A percentile compares a stretch with the other conserved stretches of the same genome.
Evolutionary conservation across 1,140 invertebrate genomes (phyloP).

Genomic region (Leguminivora glycinivorella): DNA sequence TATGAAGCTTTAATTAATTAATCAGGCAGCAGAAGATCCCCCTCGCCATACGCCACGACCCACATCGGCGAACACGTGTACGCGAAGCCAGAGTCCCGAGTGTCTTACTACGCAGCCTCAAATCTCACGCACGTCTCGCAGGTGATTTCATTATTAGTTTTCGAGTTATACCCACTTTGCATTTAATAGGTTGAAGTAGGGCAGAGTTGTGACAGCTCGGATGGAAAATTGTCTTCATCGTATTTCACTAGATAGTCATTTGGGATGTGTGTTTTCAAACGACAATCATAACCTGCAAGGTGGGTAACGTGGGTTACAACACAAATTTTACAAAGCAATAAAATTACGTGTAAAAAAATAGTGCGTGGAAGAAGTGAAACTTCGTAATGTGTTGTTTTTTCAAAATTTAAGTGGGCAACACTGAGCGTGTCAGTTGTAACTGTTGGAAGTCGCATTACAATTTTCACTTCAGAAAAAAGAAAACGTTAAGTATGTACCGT

Average conservation of each 20-base stretch:
- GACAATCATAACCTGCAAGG: no score
- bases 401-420: no score
- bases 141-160: constrained; percentile 45
- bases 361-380: no score
- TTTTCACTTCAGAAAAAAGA: no score
- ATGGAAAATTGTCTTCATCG: not conserved
- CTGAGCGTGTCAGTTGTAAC: no score
- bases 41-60: constrained; percentile 83
- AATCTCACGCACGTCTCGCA: constrained; percentile 74
- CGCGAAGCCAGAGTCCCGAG: constrained; percentile 68
- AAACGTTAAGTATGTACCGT: no score
- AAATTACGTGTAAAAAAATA: no score
- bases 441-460: no score
- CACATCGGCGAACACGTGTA: constrained; percentile 78
- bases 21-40: constrained; percentile 78
- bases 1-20: not conserved
- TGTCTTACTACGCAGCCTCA: constrained; percentile 72
- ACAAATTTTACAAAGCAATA: no score
- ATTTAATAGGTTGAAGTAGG: constrained; percentile 3
- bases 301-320: no score
- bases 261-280: not conserved
- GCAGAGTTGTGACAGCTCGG: not conserved
- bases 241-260: not conserved
- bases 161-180: not conserved
- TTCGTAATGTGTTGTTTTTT: no score